phyloP scores from a whole-genome alignment of 2,113 vertebrate genomes.

The Nerophis lumbriciformis region DNA sequence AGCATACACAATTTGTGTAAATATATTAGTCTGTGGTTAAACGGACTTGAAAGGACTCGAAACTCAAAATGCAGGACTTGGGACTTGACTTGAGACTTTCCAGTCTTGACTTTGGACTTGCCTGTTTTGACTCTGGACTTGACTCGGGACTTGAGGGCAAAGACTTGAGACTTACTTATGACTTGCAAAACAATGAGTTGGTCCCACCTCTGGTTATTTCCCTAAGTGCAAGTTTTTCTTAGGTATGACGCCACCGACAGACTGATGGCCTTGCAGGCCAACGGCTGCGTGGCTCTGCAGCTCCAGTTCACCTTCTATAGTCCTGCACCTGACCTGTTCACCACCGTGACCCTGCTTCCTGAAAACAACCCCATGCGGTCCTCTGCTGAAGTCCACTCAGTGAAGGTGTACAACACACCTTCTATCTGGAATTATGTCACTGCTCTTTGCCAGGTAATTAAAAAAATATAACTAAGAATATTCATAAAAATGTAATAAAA shows the following conservation, averaged over 20 bases:
- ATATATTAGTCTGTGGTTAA: no score
- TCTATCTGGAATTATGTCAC: slow-evolving; percentile 36
- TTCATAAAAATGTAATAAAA: neutral
- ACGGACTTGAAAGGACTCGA: no score
- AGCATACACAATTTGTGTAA: no score
- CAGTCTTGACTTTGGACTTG: no score
- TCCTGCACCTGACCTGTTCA: slow-evolving; percentile 64
- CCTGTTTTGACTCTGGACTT: no score
- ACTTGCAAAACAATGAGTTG: no score
- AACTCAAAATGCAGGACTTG: no score
- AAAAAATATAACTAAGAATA: neutral
- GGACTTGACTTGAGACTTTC: no score
- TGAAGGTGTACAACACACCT: slow-evolving; percentile 42
- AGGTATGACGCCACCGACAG: slow-evolving; percentile 51
- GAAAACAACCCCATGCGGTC: slow-evolving; percentile 37
- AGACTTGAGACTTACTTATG: no score
- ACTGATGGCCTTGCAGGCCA: slow-evolving; percentile 49
- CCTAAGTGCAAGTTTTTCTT: slow-evolving; percentile 16
- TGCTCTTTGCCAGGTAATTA: slow-evolving; percentile 65
- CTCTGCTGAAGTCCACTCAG: slow-evolving; percentile 58
- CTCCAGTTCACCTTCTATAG: slow-evolving; percentile 71
- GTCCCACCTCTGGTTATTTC: no score
- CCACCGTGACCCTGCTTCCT: slow-evolving; percentile 54
- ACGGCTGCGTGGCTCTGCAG: slow-evolving; percentile 49
- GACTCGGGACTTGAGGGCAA: no score